These are phyloP conservation scores for Heliconius aoede DNA, from an alignment of 2,888 invertebrate species.

Conservation along the genomic window DNA sequence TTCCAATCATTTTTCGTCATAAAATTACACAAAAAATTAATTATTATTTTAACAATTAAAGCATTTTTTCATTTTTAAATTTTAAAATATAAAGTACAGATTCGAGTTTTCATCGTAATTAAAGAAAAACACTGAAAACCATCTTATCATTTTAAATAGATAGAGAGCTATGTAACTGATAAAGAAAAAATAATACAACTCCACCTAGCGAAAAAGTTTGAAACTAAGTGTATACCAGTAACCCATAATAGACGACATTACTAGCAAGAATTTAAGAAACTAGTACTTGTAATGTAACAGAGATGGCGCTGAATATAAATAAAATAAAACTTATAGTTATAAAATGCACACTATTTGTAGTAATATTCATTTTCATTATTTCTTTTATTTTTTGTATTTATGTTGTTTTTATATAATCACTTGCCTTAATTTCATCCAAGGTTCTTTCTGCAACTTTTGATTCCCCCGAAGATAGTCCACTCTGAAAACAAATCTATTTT, in stretches of 20 bases:
- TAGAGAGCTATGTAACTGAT: too few relatives aligned
- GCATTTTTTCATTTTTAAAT: too few relatives aligned
- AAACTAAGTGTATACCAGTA: neutral
- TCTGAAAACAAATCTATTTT: slow-evolving; percentile 62
- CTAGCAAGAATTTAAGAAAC: neutral
- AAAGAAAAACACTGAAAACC: too few relatives aligned
- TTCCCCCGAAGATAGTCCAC: slow-evolving; percentile 69
- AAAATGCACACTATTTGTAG: neutral
- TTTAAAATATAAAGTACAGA: too few relatives aligned
- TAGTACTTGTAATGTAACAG: neutral
- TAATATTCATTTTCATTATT: neutral
- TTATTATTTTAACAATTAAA: too few relatives aligned
- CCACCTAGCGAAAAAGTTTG: neutral
- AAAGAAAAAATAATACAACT: neutral
- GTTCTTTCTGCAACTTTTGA: slow-evolving; percentile 72
- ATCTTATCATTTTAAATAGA: too few relatives aligned
- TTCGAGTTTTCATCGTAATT: too few relatives aligned
- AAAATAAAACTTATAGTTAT: too few relatives aligned
- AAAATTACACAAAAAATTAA: too few relatives aligned
- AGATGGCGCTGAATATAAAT: slow-evolving; percentile 6
- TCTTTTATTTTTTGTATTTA: too few relatives aligned
- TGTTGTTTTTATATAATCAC: neutral
- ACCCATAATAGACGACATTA: neutral
- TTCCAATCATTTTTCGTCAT: too few relatives aligned
- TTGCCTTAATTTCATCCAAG: slow-evolving; percentile 78